Conservation (phyloP, 2,888 invertebrate genomes). For the Tryphoninae sp. region DNA sequence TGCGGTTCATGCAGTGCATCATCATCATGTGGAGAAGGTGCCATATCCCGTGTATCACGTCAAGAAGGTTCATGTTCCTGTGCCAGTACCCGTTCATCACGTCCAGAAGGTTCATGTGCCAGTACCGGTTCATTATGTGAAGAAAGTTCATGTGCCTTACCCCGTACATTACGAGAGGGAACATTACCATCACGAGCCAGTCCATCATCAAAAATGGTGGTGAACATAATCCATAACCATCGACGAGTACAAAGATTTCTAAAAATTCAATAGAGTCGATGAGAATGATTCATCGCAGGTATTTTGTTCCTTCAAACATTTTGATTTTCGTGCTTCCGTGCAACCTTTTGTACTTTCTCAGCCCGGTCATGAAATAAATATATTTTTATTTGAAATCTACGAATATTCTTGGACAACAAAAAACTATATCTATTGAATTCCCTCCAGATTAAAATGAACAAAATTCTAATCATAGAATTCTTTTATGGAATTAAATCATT, state of each 20-base stretch:
- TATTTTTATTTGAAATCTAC: not conserved
- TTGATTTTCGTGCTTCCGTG: not conserved
- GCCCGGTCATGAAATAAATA: not conserved
- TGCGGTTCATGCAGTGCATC: conserved; percentile 1
- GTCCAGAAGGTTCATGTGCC: conserved; percentile 16
- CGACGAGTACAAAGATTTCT: not conserved
- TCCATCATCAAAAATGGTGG: not conserved
- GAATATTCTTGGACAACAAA: no score
- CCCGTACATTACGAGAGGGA: not conserved
- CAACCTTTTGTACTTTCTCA: not conserved
- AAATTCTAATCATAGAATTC: not conserved
- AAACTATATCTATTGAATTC: no score
- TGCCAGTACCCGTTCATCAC: conserved; percentile 5
- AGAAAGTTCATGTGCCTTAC: conserved; percentile 21
- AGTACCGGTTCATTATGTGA: conserved; percentile 13
- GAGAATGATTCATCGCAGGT: not conserved
- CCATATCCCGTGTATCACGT: conserved; percentile 13
- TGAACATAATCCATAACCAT: not conserved
- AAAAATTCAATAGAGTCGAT: not conserved
- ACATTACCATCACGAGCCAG: not conserved
- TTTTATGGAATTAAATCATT: conserved; percentile 36
- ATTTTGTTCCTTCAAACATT: not conserved
- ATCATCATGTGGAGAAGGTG: conserved; percentile 30
- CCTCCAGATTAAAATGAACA: not conserved
- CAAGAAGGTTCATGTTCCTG: conserved; percentile 2